These are phyloP conservation scores for Thalpophila matura DNA, from an alignment of 2,888 invertebrate species.

Conservation along the genomic window DNA sequence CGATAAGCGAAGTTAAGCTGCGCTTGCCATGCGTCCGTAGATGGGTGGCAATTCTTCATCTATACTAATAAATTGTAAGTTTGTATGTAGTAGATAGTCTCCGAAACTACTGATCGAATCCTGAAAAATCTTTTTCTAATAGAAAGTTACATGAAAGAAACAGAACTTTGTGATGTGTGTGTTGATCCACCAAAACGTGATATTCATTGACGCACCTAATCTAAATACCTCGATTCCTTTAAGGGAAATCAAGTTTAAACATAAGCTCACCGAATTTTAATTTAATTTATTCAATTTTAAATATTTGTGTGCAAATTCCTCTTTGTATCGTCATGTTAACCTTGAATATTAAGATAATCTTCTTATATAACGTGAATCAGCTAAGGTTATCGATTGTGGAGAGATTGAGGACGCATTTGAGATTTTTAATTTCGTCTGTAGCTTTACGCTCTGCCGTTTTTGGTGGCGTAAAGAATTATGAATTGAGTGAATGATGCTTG, in stretches of 20 bases:
- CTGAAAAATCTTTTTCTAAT: no score
- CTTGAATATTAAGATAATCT: constrained; percentile 37
- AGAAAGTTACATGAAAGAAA: no score
- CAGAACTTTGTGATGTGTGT: no score
- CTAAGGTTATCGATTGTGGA: not conserved
- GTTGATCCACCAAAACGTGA: not conserved
- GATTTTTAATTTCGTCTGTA: not conserved
- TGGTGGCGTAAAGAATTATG: constrained; percentile 21
- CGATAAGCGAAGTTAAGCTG: no score
- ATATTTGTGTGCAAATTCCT: constrained; percentile 50
- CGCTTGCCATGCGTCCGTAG: no score
- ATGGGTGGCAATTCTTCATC: no score
- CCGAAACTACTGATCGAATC: no score
- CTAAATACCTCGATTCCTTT: constrained; percentile 3
- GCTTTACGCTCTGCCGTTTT: constrained; percentile 9
- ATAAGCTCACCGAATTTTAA: constrained; percentile 24
- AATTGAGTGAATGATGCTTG: not conserved
- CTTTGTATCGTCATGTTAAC: not conserved
- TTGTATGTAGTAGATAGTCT: no score
- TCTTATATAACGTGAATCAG: constrained; percentile 22
- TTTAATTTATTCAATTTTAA: constrained; percentile 44
- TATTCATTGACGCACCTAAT: constrained; percentile 1
- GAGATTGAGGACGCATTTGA: not conserved
- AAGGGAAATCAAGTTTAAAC: constrained; percentile 29
- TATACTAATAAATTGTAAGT: no score